Evolutionary conservation across 2,888 invertebrate genomes (phyloP), one percentile per base, ranked within the genome.

Genomic region (Heterodera filipjevi): DNA sequence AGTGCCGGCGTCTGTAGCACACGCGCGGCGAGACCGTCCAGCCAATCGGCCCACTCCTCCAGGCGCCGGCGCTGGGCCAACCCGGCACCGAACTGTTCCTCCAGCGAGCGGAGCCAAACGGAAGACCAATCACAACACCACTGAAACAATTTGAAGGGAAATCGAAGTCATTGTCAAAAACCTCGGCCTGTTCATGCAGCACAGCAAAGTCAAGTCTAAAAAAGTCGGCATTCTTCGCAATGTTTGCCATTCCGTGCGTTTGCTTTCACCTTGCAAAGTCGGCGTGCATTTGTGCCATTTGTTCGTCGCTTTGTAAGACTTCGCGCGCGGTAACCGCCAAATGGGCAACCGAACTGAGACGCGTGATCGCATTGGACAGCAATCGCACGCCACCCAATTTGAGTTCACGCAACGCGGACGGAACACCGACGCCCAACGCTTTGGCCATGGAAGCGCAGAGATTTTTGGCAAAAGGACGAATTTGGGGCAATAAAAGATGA

Each of bases 41-140:
- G 92, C 99, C 99, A 99, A 76, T 93, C 92, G 39, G 97, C 96
- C 99, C 99, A 99, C 90, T 96, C 95, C 90, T 97, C 97, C 85
- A 99, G 91, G 1, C 49, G 44, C 44, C 59, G 44, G 68, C 68
- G 53, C 14, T 32, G 95, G 93, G 86, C 95, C 27, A 75, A 44
- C 46, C 59, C 49, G 19, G 46, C 64, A 27, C 81, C 71, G 49
- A 79, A 72, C 46, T 79, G 80, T 5, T 79, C 72, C 30, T 44
- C 68, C 71, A 64, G 10, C 32, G 76, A 70, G 5, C 68, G 76
- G 10, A 30, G 32, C 66, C 64, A 53, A n/a, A 5, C 27, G 30
- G 75, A 76, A 19, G 76, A 66, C 32, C 75, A 76, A 44, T 74
- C 66, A 44, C 44, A 78, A 44, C 46, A 33, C 27, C 75, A 77